These are phyloP conservation scores for Alcedo atthis DNA, from an alignment of 2,797 vertebrate species.

Conservation along the genomic window DNA sequence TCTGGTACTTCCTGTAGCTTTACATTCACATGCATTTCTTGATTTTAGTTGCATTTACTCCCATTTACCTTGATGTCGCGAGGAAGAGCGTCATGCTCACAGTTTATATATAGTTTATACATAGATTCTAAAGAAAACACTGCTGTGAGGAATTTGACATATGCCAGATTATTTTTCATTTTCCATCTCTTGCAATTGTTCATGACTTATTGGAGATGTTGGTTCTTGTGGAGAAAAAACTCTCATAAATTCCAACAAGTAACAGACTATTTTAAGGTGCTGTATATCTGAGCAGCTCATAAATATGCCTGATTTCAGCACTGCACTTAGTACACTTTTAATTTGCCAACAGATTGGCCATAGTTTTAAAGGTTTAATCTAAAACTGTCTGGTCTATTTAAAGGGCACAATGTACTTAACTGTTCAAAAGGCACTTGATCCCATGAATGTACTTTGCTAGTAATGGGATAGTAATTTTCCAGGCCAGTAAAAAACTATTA, in stretches of 20 bases:
- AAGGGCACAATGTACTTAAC: constrained; percentile 30
- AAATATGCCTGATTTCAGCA: constrained; percentile 25
- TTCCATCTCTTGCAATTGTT: background rate
- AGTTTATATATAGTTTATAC: background rate
- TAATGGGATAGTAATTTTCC: constrained; percentile 54
- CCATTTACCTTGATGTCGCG: background rate
- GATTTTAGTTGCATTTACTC: background rate
- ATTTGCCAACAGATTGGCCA: constrained; percentile 8
- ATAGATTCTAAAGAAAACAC: background rate
- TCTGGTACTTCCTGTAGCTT: background rate
- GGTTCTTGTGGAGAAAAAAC: background rate
- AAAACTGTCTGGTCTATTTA: background rate
- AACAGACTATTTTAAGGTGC: constrained; percentile 44
- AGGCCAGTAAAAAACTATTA: constrained; percentile 61
- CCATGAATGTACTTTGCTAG: constrained; percentile 20
- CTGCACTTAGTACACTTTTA: constrained; percentile 38
- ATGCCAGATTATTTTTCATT: background rate
- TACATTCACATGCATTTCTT: background rate
- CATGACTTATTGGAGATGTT: background rate
- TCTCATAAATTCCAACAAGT: constrained; percentile 9
- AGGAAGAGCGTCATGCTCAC: background rate
- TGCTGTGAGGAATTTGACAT: background rate
- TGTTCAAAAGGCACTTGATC: constrained; percentile 54
- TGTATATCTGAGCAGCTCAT: constrained; percentile 23
- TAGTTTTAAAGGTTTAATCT: constrained; percentile 17